Percentiles rank a stretch among this genome's conserved stretches.
Conservation (phyloP, 2,797 vertebrate genomes). For the Australoheros facetus region DNA sequence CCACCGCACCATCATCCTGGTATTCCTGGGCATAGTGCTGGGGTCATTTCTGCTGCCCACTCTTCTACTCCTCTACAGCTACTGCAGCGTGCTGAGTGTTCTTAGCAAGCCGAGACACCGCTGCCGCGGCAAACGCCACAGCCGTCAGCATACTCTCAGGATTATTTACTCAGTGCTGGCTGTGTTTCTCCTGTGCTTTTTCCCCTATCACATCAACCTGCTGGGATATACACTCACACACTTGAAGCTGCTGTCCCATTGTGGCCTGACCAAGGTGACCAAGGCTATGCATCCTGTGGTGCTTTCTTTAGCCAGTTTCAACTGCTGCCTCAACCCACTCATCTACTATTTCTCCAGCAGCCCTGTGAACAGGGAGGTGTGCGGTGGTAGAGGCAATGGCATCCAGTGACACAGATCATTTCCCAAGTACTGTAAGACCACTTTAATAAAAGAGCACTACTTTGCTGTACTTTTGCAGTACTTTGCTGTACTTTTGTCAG, state of each 20-base stretch:
- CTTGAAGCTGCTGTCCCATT: constrained; percentile 67
- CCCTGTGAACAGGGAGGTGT: constrained; percentile 50
- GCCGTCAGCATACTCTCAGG: constrained; percentile 63
- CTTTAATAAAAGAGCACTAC: background rate
- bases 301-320: constrained; percentile 74
- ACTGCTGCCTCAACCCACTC: constrained; percentile 81
- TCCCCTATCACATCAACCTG: constrained; percentile 80
- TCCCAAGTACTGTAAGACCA: background rate
- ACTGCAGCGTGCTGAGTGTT: constrained; percentile 72
- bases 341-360: constrained; percentile 80
- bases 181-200: constrained; percentile 79
- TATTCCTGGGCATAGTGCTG: constrained; percentile 66
- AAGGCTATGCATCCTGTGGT: constrained; percentile 72
- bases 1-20: constrained; percentile 70
- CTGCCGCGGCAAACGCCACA: constrained; percentile 28
- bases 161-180: constrained; percentile 80
- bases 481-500: background rate
- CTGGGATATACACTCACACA: constrained; percentile 79
- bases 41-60: constrained; percentile 74
- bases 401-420: constrained; percentile 38
- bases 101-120: constrained; percentile 56
- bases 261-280: constrained; percentile 66
- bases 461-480: background rate
- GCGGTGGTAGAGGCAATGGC: constrained; percentile 33
- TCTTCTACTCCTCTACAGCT: constrained; percentile 75